A percentile compares a stretch with the other conserved stretches of the same genome.
These are phyloP conservation scores for Numida meleagris DNA, from an alignment of 2,113 vertebrate genomes.

Conservation along the genomic window DNA sequence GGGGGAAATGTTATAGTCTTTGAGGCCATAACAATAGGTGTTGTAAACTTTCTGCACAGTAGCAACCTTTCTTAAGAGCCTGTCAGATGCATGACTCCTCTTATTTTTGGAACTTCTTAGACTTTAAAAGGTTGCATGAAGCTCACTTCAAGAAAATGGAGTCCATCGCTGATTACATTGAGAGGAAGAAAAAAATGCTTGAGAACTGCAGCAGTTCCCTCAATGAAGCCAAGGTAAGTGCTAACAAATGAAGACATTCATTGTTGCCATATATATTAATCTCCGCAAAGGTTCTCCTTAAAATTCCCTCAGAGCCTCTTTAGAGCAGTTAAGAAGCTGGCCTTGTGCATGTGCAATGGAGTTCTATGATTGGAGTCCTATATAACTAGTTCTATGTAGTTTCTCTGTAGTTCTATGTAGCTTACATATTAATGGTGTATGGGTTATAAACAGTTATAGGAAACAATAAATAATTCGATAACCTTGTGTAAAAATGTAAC, in stretches of 20 bases:
- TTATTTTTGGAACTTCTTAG: constrained; percentile 69
- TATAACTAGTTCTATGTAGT: not conserved
- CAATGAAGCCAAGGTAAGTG: constrained; percentile 83
- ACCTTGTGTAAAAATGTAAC: not conserved
- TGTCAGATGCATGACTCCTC: not conserved
- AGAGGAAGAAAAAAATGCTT: constrained; percentile 84
- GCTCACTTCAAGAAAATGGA: constrained; percentile 94
- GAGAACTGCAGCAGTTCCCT: constrained; percentile 74
- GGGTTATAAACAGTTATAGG: not conserved
- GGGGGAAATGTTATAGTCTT: fast-evolving
- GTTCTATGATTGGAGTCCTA: not conserved
- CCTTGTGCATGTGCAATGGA: not conserved
- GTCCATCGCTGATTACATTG: constrained; percentile 90
- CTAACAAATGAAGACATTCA: not conserved
- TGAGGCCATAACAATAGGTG: not conserved
- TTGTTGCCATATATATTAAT: not conserved
- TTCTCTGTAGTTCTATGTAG: not conserved
- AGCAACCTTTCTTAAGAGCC: not conserved
- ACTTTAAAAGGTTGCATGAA: constrained; percentile 94
- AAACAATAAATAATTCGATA: not conserved
- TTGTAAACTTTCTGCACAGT: not conserved
- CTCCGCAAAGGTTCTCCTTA: not conserved
- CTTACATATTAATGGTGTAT: not conserved
- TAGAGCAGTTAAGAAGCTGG: not conserved
- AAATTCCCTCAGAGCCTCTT: not conserved